These are phyloP conservation scores for Drosophila koepferae DNA, from an alignment of 2,888 invertebrate genomes.

Conservation along the genomic window DNA sequence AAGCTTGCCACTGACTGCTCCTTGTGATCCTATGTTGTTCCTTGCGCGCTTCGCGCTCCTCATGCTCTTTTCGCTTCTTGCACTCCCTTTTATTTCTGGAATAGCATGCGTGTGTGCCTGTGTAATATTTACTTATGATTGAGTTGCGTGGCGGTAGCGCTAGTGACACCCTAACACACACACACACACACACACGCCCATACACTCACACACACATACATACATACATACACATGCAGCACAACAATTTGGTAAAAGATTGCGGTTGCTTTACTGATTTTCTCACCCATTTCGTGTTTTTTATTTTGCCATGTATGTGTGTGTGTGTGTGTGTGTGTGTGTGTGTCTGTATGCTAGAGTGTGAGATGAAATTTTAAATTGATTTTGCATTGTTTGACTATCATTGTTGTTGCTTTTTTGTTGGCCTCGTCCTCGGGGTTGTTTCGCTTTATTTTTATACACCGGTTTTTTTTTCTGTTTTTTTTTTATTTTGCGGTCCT, in stretches of 20 bases:
- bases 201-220: conserved; percentile 7
- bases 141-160: conserved; percentile 70
- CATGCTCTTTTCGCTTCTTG: conserved; percentile 10
- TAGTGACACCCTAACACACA: conserved; percentile 51
- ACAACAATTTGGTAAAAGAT: conserved; percentile 80
- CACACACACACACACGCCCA: conserved; percentile 21
- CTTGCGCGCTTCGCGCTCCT: conserved; percentile 9
- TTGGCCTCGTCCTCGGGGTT: conserved; percentile 49
- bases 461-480: conserved; percentile 17
- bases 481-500: conserved; percentile 43
- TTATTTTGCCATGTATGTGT: conserved; percentile 13
- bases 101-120: conserved; percentile 56
- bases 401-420: conserved; percentile 71
- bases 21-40: conserved; percentile 19
- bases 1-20: conserved; percentile 73
- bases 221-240: conserved; percentile 31
- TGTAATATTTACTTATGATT: conserved; percentile 81
- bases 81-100: conserved; percentile 39
- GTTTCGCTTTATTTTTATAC: conserved; percentile 35
- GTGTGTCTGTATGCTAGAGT: conserved; percentile 24
- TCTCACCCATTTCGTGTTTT: conserved; percentile 72
- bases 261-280: conserved; percentile 81
- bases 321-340: conserved; percentile 21
- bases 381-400: conserved; percentile 80
- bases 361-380: conserved; percentile 81